phyloP scores from a whole-genome alignment of 2,797 vertebrate species.

The Falco concolor region DNA sequence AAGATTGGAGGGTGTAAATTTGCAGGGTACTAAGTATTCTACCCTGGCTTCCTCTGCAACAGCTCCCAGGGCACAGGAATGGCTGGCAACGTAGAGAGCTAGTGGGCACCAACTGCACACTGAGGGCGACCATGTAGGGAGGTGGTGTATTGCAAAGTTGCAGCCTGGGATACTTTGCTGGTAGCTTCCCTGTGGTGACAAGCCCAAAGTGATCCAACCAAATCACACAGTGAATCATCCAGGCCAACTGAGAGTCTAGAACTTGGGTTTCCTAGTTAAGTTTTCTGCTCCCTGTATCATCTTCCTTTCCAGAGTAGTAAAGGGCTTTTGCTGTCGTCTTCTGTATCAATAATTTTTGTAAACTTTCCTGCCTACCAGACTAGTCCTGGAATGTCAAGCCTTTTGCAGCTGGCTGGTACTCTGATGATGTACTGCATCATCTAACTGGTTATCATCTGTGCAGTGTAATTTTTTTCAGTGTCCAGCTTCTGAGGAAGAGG shows the following conservation, averaged over 20 bases:
- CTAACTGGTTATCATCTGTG: not conserved
- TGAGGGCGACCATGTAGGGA: not conserved
- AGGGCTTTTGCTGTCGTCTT: not conserved
- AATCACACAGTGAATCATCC: not conserved
- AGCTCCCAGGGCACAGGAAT: not conserved
- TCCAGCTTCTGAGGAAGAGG: not conserved
- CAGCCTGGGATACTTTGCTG: not conserved
- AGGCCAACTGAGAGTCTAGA: not conserved
- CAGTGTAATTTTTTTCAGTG: not conserved
- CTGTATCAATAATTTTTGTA: not conserved
- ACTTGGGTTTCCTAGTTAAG: not conserved
- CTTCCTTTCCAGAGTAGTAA: not conserved
- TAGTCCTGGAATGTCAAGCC: not conserved
- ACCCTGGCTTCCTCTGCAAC: not conserved
- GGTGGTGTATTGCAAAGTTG: not conserved
- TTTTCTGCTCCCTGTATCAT: not conserved
- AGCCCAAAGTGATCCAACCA: not conserved
- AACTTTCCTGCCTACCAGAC: not conserved
- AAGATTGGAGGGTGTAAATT: not conserved
- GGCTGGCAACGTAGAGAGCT: not conserved
- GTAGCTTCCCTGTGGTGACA: not conserved
- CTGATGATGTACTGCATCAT: not conserved
- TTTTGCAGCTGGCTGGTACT: not conserved
- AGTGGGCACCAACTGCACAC: not conserved
- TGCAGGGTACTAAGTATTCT: not conserved